These are phyloP conservation scores for Amaurobius ferox DNA, from an alignment of 2,888 invertebrate genomes.

Conservation along the genomic window DNA sequence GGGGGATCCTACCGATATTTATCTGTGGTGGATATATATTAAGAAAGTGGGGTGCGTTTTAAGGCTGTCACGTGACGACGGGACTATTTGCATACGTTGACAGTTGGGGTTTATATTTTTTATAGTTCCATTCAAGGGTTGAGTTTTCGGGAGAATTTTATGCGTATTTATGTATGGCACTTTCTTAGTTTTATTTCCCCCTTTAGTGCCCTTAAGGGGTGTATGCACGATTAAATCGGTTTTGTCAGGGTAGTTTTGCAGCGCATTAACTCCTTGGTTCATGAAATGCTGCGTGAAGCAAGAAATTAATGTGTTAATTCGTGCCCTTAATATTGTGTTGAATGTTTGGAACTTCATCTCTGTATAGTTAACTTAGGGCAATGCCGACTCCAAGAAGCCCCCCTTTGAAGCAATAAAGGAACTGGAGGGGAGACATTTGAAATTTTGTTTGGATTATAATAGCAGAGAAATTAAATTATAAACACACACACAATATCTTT, in stretches of 20 bases:
- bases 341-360: too few species aligned
- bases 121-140: background rate
- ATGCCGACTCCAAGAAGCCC: too few species aligned
- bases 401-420: too few species aligned
- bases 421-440: too few species aligned
- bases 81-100: constrained; percentile 52
- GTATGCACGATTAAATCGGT: background rate
- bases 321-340: too few species aligned
- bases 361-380: too few species aligned
- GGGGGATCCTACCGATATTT: constrained; percentile 27
- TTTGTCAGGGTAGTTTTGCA: constrained; percentile 4
- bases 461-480: too few species aligned
- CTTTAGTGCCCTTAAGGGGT: background rate
- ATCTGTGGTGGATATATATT: constrained; percentile 40
- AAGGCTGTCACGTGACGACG: constrained; percentile 57
- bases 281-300: too few species aligned
- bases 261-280: too few species aligned
- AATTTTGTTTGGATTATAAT: too few species aligned
- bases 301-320: too few species aligned
- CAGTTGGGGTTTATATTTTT: constrained; percentile 25
- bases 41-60: constrained; percentile 26
- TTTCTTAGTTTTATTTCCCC: constrained; percentile 16
- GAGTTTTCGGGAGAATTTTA: background rate
- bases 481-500: too few species aligned
- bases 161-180: background rate